phyloP scores from a whole-genome alignment of 2,888 invertebrate genomes.

The Willowsia nigromaculata region DNA sequence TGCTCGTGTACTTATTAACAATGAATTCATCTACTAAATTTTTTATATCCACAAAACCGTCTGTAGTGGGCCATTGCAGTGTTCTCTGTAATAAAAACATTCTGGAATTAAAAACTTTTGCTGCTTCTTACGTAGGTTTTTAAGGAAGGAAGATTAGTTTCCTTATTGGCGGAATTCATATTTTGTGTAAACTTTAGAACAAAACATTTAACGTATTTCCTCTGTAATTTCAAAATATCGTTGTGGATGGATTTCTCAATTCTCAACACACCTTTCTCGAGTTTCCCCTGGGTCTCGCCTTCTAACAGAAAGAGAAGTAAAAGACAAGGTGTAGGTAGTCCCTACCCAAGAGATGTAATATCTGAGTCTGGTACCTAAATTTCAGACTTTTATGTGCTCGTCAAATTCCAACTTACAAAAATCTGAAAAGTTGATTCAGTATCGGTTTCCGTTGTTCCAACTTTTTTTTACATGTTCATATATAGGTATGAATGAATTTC shows the following conservation, averaged over 20 bases:
- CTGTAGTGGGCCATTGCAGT: not conserved
- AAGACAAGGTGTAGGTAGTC: no score
- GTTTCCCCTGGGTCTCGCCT: no score
- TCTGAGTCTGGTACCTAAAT: no score
- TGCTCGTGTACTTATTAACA: not conserved
- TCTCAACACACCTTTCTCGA: no score
- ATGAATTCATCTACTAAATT: not conserved
- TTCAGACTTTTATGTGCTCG: not conserved
- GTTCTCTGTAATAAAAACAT: not conserved
- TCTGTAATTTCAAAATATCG: no score
- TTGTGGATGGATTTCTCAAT: no score
- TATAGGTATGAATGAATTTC: not conserved
- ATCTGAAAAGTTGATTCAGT: not conserved
- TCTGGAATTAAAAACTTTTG: not conserved
- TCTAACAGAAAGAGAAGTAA: no score
- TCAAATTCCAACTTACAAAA: not conserved
- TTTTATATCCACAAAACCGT: not conserved
- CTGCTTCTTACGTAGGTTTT: no score
- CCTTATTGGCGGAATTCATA: not conserved
- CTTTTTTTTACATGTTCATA: not conserved
- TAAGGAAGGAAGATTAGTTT: no score
- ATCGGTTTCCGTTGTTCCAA: not conserved
- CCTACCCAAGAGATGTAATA: no score
- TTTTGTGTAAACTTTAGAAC: not conserved
- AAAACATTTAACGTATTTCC: no score